phyloP scores from a whole-genome alignment of 2,797 vertebrate species.

The Siniperca obscura region DNA sequence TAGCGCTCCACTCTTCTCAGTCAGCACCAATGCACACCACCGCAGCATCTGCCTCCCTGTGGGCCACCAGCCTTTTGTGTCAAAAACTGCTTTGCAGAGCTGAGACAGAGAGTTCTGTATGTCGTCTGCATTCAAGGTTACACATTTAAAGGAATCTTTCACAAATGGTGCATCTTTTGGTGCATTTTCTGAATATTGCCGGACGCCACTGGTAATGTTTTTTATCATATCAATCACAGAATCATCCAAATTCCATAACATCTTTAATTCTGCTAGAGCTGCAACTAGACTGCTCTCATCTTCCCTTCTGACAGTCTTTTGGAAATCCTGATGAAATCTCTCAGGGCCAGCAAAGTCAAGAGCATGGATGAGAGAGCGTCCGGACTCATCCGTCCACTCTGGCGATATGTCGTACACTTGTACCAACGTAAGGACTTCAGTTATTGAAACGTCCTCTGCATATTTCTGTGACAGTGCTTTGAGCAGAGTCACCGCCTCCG shows the following conservation, averaged over 20 bases:
- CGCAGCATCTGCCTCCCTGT: conserved; percentile 38
- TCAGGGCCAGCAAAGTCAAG: too few species aligned
- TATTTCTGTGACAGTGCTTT: too few species aligned
- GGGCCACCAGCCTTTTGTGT: conserved; percentile 18
- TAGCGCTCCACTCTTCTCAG: rapidly evolving
- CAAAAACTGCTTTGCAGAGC: conserved; percentile 46
- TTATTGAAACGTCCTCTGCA: too few species aligned
- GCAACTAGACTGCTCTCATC: neutral
- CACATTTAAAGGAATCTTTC: neutral
- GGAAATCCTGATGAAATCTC: conserved; percentile 8
- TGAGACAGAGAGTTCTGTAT: neutral
- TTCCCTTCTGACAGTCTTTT: conserved; percentile 2
- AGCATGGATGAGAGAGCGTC: too few species aligned
- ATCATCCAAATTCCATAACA: neutral
- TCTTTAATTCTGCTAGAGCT: neutral
- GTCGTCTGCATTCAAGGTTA: rapidly evolving
- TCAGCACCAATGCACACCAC: conserved; percentile 39
- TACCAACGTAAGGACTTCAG: too few species aligned
- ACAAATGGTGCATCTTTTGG: neutral
- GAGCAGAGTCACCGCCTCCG: too few species aligned
- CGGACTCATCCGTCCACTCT: too few species aligned
- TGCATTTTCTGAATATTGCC: neutral
- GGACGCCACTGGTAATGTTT: neutral
- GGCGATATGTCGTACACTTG: too few species aligned
- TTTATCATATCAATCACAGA: neutral